Conservation (phyloP, 2,797 vertebrate genomes). For the Sparidentex hasta region DNA sequence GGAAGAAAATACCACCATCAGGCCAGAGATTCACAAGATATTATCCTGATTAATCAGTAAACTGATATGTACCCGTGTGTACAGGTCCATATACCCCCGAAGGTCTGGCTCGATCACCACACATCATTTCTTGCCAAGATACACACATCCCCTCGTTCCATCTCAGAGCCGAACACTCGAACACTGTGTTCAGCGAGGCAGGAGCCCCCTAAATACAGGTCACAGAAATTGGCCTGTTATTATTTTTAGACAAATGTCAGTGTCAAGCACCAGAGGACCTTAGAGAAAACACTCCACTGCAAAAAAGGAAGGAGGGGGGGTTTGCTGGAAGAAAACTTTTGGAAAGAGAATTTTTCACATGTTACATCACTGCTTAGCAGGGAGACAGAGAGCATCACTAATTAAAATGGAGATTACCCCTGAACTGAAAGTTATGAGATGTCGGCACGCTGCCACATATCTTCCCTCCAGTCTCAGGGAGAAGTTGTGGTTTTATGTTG, state of each 20-base stretch:
- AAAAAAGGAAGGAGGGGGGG: conserved; percentile 20
- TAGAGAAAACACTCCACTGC: conserved; percentile 62
- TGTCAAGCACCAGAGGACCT: conserved; percentile 65
- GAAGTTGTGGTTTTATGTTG: conserved; percentile 53
- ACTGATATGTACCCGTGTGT: conserved; percentile 18
- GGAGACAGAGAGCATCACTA: conserved; percentile 69
- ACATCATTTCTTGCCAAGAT: conserved; percentile 65
- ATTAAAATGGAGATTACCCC: conserved; percentile 80
- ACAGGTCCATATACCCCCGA: conserved; percentile 21
- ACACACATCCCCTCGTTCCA: conserved; percentile 60
- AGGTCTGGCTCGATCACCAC: conserved; percentile 31
- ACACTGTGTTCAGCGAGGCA: conserved; percentile 33
- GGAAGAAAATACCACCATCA: not conserved
- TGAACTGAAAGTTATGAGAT: conserved; percentile 75
- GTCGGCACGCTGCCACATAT: conserved; percentile 60
- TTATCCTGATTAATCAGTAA: conserved; percentile 50
- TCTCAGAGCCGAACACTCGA: conserved; percentile 24
- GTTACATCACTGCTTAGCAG: conserved; percentile 75
- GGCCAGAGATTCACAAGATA: conserved; percentile 8
- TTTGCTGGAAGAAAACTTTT: conserved; percentile 44
- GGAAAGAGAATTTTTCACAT: conserved; percentile 69
- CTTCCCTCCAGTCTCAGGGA: conserved; percentile 41
- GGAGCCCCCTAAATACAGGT: conserved; percentile 67
- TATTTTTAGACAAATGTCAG: conserved; percentile 79
- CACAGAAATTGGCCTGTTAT: conserved; percentile 69